Conservation (phyloP, 2,797 vertebrate genomes). For the Hoplostethus atlanticus region DNA sequence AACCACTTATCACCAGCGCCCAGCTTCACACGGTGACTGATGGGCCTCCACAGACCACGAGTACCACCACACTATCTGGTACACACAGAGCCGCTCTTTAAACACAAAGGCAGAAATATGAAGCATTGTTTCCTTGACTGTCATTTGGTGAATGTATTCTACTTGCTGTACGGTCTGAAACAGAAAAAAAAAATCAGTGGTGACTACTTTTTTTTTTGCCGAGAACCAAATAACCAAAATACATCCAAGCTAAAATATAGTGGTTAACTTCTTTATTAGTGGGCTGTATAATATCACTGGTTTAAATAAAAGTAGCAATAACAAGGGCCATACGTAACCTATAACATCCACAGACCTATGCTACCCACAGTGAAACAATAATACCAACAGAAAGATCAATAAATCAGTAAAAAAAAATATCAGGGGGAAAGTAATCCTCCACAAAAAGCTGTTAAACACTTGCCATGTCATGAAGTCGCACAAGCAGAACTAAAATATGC, state of each 20-base stretch:
- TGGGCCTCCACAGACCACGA: constrained; percentile 75
- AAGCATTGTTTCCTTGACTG: constrained; percentile 76
- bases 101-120: constrained; percentile 83
- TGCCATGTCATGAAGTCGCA: constrained; percentile 60
- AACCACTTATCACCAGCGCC: constrained; percentile 83
- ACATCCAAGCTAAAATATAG: constrained; percentile 45
- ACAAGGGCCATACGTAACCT: neutral
- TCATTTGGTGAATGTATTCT: constrained; percentile 64
- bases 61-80: constrained; percentile 79
- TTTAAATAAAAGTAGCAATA: neutral
- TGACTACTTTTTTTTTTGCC: constrained; percentile 35
- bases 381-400: constrained; percentile 51
- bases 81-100: constrained; percentile 83
- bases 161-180: constrained; percentile 60
- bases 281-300: constrained; percentile 7
- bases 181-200: constrained; percentile 14
- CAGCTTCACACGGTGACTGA: constrained; percentile 80
- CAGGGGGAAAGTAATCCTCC: constrained; percentile 37
- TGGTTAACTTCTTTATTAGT: constrained; percentile 18
- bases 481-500: constrained; percentile 64
- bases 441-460: constrained; percentile 68
- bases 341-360: neutral
- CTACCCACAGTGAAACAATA: constrained; percentile 5
- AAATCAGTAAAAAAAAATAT: constrained; percentile 13
- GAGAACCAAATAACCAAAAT: constrained; percentile 14